These are phyloP conservation scores for Sciurus niger DNA, from an alignment of 2,113 vertebrate species.

Conservation along the genomic window DNA sequence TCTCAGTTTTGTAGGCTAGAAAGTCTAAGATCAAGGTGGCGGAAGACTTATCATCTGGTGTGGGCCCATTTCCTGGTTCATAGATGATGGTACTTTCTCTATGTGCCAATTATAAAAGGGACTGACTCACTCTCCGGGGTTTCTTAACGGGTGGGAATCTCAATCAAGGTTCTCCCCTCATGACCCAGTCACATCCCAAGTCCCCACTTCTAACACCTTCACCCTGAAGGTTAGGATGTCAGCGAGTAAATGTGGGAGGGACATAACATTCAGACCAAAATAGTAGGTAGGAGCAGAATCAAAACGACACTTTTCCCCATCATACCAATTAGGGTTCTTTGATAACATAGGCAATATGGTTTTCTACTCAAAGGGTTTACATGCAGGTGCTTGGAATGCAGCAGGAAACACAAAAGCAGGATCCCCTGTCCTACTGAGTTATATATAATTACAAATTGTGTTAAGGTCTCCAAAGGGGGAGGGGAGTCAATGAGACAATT, in stretches of 20 bases:
- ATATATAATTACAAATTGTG: neutral
- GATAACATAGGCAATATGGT: neutral
- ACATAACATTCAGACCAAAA: neutral
- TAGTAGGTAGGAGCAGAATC: neutral
- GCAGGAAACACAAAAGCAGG: neutral
- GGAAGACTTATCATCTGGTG: neutral
- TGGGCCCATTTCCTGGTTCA: neutral
- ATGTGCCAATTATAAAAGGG: neutral
- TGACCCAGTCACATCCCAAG: neutral
- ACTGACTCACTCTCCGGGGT: no score
- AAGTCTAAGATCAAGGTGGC: neutral
- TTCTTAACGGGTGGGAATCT: neutral
- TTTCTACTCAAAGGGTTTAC: neutral
- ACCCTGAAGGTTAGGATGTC: neutral
- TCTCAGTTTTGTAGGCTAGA: neutral
- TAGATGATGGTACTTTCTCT: fast-evolving
- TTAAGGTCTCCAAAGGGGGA: neutral
- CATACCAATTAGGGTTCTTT: neutral
- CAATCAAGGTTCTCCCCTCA: neutral
- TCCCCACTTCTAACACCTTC: neutral
- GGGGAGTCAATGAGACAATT: neutral
- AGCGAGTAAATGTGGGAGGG: neutral
- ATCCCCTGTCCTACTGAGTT: neutral
- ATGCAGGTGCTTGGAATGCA: neutral
- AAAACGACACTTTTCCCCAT: neutral